These are phyloP conservation scores for Tribolium castaneum DNA, from an alignment of 1,140 invertebrate genomes.

Conservation along the genomic window DNA sequence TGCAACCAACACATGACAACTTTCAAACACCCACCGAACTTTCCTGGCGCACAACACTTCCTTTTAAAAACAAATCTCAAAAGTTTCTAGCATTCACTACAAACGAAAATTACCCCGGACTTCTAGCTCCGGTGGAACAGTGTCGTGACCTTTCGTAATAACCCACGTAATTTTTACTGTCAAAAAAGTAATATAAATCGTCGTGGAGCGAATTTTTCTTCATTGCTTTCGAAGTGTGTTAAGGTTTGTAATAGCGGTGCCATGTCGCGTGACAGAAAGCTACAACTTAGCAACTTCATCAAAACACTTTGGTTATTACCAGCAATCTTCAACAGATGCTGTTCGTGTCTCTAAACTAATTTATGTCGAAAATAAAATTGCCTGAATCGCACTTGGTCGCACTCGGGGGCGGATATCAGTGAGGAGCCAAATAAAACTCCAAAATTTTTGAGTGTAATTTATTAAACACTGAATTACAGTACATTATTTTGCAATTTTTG, in stretches of 20 bases:
- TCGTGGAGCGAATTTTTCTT: neutral
- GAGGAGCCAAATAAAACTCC: no score
- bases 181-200: no score
- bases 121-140: no score
- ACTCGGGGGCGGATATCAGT: no score
- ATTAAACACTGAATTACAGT: no score
- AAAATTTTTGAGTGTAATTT: no score
- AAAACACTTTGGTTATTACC: slow-evolving; percentile 6
- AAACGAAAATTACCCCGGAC: neutral
- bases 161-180: no score
- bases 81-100: neutral
- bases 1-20: slow-evolving; percentile 2
- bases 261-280: slow-evolving; percentile 25
- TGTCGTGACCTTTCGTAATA: no score
- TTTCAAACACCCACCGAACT: neutral
- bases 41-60: slow-evolving; percentile 8
- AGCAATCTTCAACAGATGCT: slow-evolving; percentile 20
- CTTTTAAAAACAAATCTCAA: no score
- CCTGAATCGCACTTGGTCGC: no score
- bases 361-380: neutral
- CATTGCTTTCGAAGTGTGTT: neutral
- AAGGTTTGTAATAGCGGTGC: neutral
- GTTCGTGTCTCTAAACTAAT: neutral
- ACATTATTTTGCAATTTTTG: no score
- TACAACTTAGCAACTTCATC: slow-evolving; percentile 13